phyloP scores from a whole-genome alignment of 2,888 invertebrate genomes.

The Meandrusa payeni region DNA sequence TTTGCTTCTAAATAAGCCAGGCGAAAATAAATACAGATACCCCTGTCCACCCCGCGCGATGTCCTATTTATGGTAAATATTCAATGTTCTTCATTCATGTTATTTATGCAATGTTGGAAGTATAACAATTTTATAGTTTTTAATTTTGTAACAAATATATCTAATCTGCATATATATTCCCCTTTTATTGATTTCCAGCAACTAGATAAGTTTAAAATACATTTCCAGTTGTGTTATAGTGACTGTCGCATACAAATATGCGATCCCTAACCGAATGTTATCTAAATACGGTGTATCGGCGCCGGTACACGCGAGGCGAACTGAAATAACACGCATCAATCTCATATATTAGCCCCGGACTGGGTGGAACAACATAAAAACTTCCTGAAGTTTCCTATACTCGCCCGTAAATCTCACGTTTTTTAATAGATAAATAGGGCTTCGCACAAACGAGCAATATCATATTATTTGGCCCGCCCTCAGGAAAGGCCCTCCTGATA shows the following conservation, averaged over 20 bases:
- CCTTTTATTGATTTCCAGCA: no score
- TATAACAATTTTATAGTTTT: no score
- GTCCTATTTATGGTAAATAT: no score
- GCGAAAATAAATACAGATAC: no score
- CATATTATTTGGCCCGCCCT: slow-evolving; percentile 79
- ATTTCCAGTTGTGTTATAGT: neutral
- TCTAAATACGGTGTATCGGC: slow-evolving; percentile 27
- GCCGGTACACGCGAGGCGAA: slow-evolving; percentile 43
- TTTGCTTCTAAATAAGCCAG: no score
- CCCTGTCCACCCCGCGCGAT: no score
- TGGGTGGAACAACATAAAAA: slow-evolving; percentile 73
- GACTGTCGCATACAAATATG: slow-evolving; percentile 27
- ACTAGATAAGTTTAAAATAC: no score
- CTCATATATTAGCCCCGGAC: slow-evolving; percentile 68
- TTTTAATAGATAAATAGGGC: slow-evolving; percentile 81
- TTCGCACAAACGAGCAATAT: slow-evolving; percentile 81
- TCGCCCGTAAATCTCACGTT: slow-evolving; percentile 71
- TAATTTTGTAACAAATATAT: no score
- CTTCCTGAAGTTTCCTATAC: slow-evolving; percentile 74
- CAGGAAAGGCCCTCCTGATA: slow-evolving; percentile 80
- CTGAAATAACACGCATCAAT: slow-evolving; percentile 70
- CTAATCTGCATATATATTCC: no score
- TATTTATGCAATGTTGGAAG: no score
- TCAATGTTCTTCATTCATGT: no score
- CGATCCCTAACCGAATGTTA: slow-evolving; percentile 32